These are phyloP conservation scores for Labeo catla DNA, from an alignment of 2,113 vertebrate genomes.

Conservation along the genomic window DNA sequence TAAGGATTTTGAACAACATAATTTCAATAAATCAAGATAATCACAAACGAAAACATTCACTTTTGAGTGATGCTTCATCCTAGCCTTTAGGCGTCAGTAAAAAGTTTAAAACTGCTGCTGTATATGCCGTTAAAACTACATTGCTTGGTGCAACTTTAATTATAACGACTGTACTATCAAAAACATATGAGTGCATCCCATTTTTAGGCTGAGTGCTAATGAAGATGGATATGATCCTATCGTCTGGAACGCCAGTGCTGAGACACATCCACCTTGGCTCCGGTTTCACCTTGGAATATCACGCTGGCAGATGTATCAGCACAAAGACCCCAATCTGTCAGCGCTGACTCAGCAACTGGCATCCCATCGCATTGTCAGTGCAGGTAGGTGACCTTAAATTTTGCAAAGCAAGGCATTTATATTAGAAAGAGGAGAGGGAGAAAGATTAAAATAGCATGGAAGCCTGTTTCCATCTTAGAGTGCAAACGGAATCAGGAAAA, in stretches of 20 bases:
- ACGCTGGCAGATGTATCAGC: conserved; percentile 79
- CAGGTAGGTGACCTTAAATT: conserved; percentile 63
- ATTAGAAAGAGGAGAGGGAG: background rate
- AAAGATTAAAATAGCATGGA: background rate
- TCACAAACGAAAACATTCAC: background rate
- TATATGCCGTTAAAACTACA: background rate
- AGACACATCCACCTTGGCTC: conserved; percentile 77
- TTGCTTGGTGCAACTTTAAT: background rate
- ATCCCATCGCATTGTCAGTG: conserved; percentile 70
- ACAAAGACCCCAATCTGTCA: conserved; percentile 70
- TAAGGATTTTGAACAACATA: conserved; percentile 59
- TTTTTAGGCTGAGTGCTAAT: conserved; percentile 74
- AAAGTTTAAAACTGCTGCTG: background rate
- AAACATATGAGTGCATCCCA: background rate
- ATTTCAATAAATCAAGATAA: background rate
- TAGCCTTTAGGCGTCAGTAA: background rate
- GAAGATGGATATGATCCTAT: conserved; percentile 68
- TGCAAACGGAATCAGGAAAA: background rate
- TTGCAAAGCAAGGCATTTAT: background rate
- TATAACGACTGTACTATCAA: background rate
- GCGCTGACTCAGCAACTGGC: conserved; percentile 71
- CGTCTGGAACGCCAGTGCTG: conserved; percentile 68
- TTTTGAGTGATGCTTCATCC: background rate
- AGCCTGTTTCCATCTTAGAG: background rate
- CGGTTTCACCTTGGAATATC: conserved; percentile 81